Conservation (phyloP, 2,888 invertebrate genomes). For the Drosophila merina region DNA sequence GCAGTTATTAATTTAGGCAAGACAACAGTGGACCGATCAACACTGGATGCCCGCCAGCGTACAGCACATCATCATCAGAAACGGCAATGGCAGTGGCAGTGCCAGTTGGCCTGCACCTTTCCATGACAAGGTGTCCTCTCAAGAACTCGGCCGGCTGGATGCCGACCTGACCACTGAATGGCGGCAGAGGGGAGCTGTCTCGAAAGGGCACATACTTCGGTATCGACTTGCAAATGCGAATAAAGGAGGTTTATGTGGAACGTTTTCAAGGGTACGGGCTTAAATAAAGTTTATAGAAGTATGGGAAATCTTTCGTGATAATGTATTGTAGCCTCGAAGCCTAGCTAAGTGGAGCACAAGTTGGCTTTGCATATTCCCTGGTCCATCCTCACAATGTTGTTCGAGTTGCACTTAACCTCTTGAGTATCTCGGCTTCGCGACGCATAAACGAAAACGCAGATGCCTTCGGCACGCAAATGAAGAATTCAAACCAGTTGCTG, state of each 20-base stretch:
- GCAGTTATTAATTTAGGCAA: constrained; percentile 69
- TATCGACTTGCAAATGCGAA: constrained; percentile 23
- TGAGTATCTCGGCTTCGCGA: not conserved
- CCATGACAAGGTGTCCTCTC: constrained; percentile 59
- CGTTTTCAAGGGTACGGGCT: not conserved
- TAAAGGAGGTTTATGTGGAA: constrained; percentile 11
- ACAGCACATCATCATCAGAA: constrained; percentile 37
- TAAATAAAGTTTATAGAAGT: not conserved
- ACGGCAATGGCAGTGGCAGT: constrained; percentile 20
- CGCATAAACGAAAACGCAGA: constrained; percentile 21
- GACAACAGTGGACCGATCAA: constrained; percentile 30
- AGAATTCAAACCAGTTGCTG: constrained; percentile 71
- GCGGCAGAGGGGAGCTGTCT: constrained; percentile 25
- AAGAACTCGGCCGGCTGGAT: constrained; percentile 21
- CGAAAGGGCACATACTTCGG: constrained; percentile 14
- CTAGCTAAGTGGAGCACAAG: not conserved
- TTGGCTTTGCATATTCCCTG: not conserved
- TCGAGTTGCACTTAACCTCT: not conserved
- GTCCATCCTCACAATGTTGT: not conserved
- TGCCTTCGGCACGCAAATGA: constrained; percentile 70
- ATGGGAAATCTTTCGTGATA: not conserved
- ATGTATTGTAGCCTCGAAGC: not conserved
- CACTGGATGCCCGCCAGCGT: constrained; percentile 35
- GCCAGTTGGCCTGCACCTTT: constrained; percentile 69
- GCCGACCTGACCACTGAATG: constrained; percentile 15